Evolutionary conservation across 2,888 invertebrate genomes (phyloP), one percentile per base, ranked within the genome.

Genomic region (Piscicola geometra): DNA sequence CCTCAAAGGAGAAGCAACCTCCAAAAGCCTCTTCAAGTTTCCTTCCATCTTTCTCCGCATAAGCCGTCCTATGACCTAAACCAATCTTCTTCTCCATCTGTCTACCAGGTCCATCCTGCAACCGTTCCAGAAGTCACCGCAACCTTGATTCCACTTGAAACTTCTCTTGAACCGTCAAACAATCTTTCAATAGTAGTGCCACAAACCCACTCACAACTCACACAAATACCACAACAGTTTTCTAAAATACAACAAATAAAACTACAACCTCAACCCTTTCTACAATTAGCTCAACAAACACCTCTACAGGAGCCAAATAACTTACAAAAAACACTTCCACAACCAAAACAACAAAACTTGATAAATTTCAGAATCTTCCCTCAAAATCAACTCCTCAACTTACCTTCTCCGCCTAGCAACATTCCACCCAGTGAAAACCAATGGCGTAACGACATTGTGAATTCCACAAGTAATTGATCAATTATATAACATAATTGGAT

Each of bases 21-120:
- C n/a, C 69, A 69, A 35, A 69, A 69, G 36, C 69, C 69, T 12
- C 60, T 56, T 15, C 69, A 69, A 47, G 69, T 69, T n/a, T 69
- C 69, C 36, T 69, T 69, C 33, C 69, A 41, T 25, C 69, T 69
- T 69, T 69, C 69, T 33, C 69, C 69, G 18, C 12, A 30, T 32
- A 1, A 30, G 30, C 35, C 67, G 21, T 30, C 67, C 32, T 1
- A 25, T 60, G 28, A 3, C 30, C 60, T 30, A 30, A 25, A 60
- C 60, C 0, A 60, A 25, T 32, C 67, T 25, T 25, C 67, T 32
- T 30, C 35, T 67, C 33, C 67, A 30, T 32, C 36, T 28, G 33
- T 5, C 60, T 56, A 56, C 60, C 60, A 56, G n/a, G n/a, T 56
- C 25, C n/a, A 15, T 25, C 60, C 60, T 3, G 60, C 60, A 5